phyloP scores from a whole-genome alignment of 2,113 vertebrate genomes.

The Phodopus roborovskii region DNA sequence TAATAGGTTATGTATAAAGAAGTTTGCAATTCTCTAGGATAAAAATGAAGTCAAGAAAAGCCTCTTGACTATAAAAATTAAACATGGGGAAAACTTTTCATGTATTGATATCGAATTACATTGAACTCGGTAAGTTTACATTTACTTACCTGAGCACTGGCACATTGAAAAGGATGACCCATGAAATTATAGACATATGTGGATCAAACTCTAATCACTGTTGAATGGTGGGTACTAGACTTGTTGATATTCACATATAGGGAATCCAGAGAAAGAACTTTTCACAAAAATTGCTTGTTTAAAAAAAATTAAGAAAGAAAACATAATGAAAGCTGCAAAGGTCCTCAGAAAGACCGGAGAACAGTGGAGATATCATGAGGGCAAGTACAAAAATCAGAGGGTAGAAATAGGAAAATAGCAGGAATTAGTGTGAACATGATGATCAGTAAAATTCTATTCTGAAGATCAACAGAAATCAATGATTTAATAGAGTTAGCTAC shows the following conservation, averaged over 20 bases:
- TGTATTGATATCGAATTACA: background rate
- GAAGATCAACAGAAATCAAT: background rate
- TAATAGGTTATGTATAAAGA: background rate
- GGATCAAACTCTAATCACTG: background rate
- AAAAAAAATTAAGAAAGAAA: background rate
- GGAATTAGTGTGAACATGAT: conserved; percentile 19
- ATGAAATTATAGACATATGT: background rate
- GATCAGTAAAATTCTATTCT: background rate
- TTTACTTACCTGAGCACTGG: background rate
- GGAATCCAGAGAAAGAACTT: conserved; percentile 1
- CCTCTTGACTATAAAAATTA: background rate
- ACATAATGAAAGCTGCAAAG: background rate
- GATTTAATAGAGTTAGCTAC: background rate
- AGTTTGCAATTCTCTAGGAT: background rate
- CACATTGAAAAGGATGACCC: background rate
- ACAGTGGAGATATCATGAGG: background rate
- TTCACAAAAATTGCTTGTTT: background rate
- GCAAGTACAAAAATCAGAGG: background rate
- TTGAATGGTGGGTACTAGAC: background rate
- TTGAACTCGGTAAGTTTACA: background rate
- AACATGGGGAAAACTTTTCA: background rate
- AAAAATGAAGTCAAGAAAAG: background rate
- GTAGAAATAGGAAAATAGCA: background rate
- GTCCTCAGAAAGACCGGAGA: background rate
- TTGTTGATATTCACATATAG: background rate